Percentiles rank a stretch among this genome's conserved stretches.
phyloP scores from a whole-genome alignment of 2,888 invertebrate species.

The Alloplasta piceator region DNA sequence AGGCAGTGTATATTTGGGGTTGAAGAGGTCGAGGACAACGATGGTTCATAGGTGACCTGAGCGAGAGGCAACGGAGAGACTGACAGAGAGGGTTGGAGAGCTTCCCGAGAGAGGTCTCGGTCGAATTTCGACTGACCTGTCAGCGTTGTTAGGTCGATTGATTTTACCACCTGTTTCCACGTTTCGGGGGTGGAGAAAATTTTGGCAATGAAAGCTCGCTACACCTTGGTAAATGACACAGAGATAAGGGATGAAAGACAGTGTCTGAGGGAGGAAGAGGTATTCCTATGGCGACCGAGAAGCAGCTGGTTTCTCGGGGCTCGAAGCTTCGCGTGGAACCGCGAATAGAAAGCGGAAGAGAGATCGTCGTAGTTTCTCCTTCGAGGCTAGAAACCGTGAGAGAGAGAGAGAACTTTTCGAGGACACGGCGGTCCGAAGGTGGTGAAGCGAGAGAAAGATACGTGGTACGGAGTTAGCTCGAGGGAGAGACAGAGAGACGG shows the following conservation, averaged over 20 bases:
- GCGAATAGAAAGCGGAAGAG: conserved; percentile 50
- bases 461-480: conserved; percentile 63
- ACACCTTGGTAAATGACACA: conserved; percentile 1
- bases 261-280: conserved; percentile 25
- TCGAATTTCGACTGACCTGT: conserved; percentile 69
- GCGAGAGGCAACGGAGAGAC: neutral
- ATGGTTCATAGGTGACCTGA: conserved; percentile 41
- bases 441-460: conserved; percentile 65
- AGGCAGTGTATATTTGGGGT: conserved; percentile 29
- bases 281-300: conserved; percentile 23
- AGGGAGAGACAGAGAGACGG: conserved; percentile 51
- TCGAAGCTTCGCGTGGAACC: conserved; percentile 64
- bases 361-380: conserved; percentile 54
- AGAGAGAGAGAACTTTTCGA: conserved; percentile 27
- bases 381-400: neutral
- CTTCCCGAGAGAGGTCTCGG: conserved; percentile 49
- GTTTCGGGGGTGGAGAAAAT: conserved; percentile 28
- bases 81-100: conserved; percentile 42
- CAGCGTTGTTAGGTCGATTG: conserved; percentile 79
- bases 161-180: conserved; percentile 76
- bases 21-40: conserved; percentile 53
- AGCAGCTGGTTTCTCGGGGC: conserved; percentile 46
- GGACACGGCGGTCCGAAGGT: conserved; percentile 54
- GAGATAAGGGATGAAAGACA: conserved; percentile 46
- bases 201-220: neutral